A percentile compares a stretch with the other conserved stretches of the same genome.
phyloP scores from a whole-genome alignment of 2,797 vertebrate genomes.

The Avahi laniger region DNA sequence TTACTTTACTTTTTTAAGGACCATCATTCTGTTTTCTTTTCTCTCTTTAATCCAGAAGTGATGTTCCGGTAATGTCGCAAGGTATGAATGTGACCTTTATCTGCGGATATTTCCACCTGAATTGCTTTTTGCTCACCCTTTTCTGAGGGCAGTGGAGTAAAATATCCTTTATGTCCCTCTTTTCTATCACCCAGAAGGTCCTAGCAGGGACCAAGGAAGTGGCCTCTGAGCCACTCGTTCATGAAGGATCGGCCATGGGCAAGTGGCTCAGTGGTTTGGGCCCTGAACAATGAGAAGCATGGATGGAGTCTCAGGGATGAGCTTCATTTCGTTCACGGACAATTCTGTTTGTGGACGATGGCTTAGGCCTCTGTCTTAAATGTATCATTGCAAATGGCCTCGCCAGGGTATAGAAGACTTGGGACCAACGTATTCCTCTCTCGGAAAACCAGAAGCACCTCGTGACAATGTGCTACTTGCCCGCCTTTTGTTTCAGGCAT shows the following conservation, averaged over 20 bases:
- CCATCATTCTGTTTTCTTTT: background rate
- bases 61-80: background rate
- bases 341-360: background rate
- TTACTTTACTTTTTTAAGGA: background rate
- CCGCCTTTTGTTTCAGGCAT: background rate
- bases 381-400: background rate
- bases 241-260: background rate
- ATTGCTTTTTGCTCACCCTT: background rate
- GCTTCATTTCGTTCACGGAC: background rate
- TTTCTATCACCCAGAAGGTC: background rate
- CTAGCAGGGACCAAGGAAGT: background rate
- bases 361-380: background rate
- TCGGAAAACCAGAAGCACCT: background rate
- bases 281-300: background rate
- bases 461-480: background rate
- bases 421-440: background rate
- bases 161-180: background rate
- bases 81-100: background rate
- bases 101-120: background rate
- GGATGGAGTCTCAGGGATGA: background rate
- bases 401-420: background rate
- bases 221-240: background rate
- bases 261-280: background rate
- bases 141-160: background rate
- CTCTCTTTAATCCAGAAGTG: background rate